phyloP scores from a whole-genome alignment of 2,797 vertebrate genomes.

The Hephaestus fuliginosus region DNA sequence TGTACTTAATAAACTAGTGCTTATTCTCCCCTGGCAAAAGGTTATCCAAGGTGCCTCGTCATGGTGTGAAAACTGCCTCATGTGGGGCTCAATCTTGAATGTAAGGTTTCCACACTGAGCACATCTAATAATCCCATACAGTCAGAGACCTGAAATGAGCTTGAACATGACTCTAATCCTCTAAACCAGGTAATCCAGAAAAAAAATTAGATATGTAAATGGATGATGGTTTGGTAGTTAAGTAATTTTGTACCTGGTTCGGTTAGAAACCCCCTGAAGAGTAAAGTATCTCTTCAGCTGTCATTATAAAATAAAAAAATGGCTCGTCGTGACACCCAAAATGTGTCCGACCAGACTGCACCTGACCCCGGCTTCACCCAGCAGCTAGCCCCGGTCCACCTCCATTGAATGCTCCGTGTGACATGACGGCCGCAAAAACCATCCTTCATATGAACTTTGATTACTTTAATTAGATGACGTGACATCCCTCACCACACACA shows the following conservation, averaged over 20 bases:
- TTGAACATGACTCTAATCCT: constrained; percentile 4
- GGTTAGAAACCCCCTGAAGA: neutral
- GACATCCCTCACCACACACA: constrained; percentile 44
- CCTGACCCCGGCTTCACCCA: constrained; percentile 17
- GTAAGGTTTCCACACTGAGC: neutral
- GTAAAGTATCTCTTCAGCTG: neutral
- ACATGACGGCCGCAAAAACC: neutral
- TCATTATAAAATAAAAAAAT: constrained; percentile 8
- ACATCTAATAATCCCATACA: neutral
- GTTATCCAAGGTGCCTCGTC: neutral
- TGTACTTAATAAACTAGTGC: neutral
- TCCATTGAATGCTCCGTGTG: neutral
- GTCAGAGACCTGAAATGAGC: neutral
- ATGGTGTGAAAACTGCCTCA: neutral
- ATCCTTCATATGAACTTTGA: neutral
- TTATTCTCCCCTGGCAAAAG: neutral
- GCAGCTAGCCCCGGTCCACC: neutral
- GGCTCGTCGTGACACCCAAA: constrained; percentile 51
- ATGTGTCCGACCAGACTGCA: constrained; percentile 22
- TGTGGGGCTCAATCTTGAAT: neutral
- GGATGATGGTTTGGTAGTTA: too few species aligned
- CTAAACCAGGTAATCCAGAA: neutral
- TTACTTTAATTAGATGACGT: constrained; percentile 31
- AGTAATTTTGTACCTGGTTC: too few species aligned
- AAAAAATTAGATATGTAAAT: neutral